A percentile compares a stretch with the other conserved stretches of the same genome.
phyloP scores from a whole-genome alignment of 2,797 vertebrate genomes.

The Lepidocolaptes lacrymiger region DNA sequence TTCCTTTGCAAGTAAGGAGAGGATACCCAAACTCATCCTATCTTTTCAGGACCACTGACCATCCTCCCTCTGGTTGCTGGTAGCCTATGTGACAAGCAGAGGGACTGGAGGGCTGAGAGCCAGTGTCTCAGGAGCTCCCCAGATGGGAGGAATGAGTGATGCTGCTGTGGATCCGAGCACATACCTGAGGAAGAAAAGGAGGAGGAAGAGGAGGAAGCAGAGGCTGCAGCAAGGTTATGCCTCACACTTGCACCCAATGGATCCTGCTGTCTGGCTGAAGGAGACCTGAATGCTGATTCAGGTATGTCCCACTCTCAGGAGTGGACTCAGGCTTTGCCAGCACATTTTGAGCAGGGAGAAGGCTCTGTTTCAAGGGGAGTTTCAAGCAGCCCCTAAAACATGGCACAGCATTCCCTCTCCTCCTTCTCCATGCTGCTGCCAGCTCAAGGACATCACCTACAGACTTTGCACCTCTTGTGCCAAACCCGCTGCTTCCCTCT shows the following conservation, averaged over 20 bases:
- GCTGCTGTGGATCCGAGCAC: neutral
- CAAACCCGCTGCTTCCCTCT: neutral
- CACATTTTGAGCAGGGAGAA: neutral
- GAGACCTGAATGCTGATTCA: neutral
- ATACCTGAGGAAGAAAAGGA: neutral
- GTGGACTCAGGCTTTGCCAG: neutral
- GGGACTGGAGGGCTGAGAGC: neutral
- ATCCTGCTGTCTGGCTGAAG: neutral
- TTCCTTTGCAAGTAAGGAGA: neutral
- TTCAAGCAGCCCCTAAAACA: neutral
- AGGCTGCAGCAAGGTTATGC: accelerated
- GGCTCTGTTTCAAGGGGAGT: accelerated
- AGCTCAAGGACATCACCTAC: accelerated
- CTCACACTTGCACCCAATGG: accelerated
- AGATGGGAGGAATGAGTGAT: neutral
- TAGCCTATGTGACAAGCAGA: neutral
- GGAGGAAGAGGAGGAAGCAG: neutral
- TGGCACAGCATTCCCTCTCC: neutral
- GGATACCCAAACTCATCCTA: neutral
- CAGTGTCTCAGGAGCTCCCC: neutral
- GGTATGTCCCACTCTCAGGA: neutral
- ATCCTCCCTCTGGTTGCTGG: neutral
- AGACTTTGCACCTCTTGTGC: neutral
- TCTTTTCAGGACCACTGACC: neutral
- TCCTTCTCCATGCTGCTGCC: neutral